Percentiles rank a stretch among this genome's conserved stretches.
Evolutionary conservation across 2,888 invertebrate genomes (phyloP).

Genomic region (Synanthedon vespiformis): DNA sequence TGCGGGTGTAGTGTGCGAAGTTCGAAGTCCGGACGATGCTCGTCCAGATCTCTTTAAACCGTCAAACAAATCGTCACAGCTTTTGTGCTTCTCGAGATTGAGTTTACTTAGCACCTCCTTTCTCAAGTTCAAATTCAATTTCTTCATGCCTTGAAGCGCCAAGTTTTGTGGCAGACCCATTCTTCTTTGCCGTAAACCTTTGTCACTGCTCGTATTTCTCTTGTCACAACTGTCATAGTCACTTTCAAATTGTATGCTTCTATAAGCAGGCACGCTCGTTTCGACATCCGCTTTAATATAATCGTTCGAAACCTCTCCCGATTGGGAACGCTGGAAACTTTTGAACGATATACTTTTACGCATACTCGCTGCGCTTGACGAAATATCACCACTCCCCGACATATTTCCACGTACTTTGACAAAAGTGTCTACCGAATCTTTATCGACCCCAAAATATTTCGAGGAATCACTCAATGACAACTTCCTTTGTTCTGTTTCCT

Average conservation of each 20-base stretch:
- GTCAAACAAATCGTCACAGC: constrained; percentile 31
- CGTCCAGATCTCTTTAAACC: constrained; percentile 10
- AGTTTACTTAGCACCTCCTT: constrained; percentile 36
- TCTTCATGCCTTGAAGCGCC: constrained; percentile 26
- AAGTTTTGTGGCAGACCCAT: constrained; percentile 24
- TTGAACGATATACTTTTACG: too few relatives aligned
- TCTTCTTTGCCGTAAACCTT: constrained; percentile 25
- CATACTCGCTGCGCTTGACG: too few relatives aligned
- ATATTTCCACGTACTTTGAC: too few relatives aligned
- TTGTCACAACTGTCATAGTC: constrained; percentile 10
- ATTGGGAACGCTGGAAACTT: too few relatives aligned
- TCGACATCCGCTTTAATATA: constrained; percentile 17
- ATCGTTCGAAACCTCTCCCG: not conserved
- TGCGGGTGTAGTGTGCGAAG: constrained; percentile 1
- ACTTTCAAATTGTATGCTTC: constrained; percentile 26
- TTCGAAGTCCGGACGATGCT: constrained; percentile 12
- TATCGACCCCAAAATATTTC: too few relatives aligned
- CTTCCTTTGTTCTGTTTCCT: constrained; percentile 7
- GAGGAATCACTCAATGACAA: too few relatives aligned
- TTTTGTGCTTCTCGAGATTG: constrained; percentile 29
- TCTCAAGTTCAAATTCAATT: constrained; percentile 27
- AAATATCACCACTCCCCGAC: too few relatives aligned
- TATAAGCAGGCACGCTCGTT: constrained; percentile 21
- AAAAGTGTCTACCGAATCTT: too few relatives aligned
- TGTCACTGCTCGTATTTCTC: constrained; percentile 4